Conservation (phyloP, 2,797 vertebrate species). For the Enteromius viviparus region DNA sequence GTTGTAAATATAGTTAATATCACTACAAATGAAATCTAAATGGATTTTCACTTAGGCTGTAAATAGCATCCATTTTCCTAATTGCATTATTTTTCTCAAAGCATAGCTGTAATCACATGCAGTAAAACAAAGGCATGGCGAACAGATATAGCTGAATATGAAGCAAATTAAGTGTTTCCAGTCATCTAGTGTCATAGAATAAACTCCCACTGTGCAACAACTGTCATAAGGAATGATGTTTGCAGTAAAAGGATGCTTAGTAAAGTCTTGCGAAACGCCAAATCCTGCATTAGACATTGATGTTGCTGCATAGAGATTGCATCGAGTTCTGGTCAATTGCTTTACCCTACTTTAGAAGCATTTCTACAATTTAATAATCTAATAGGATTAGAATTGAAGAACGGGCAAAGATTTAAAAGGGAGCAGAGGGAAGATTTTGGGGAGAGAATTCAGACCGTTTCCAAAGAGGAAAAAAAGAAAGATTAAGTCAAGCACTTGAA, state of each 20-base stretch:
- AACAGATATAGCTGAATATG: not conserved
- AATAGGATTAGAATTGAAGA: not conserved
- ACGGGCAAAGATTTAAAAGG: not conserved
- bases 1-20: conserved; percentile 18
- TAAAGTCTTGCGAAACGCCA: not conserved
- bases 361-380: not conserved
- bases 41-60: conserved; percentile 17
- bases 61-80: conserved; percentile 15
- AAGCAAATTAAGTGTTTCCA: conserved; percentile 2
- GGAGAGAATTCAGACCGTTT: not conserved
- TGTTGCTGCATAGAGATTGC: not conserved
- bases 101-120: conserved; percentile 4
- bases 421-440: not conserved
- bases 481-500: not conserved
- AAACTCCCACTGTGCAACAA: not conserved
- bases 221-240: conserved; percentile 13
- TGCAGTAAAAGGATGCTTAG: not conserved
- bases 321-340: not conserved
- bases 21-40: conserved; percentile 30
- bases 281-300: not conserved
- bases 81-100: conserved; percentile 15
- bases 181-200: not conserved
- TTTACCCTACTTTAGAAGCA: not conserved
- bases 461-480: not conserved
- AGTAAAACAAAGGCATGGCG: not conserved